Evolutionary conservation across 2,113 vertebrate species (phyloP), one percentile per base, ranked within the genome.

Genomic region (Prietella phreatophila): DNA sequence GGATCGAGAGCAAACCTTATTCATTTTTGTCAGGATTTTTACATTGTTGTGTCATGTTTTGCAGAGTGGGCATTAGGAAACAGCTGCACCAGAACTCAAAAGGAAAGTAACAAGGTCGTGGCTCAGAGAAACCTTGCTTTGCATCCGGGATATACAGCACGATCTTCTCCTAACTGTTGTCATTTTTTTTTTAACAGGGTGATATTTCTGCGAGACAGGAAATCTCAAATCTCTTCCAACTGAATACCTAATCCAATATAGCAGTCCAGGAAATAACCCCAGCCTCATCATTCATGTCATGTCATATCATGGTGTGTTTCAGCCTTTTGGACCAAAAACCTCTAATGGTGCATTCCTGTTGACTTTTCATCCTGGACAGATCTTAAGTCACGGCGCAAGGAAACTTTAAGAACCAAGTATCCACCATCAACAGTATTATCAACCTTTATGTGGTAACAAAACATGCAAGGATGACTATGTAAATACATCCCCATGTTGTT

Each of bases 61-160:
- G 84, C 27, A 89, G 76, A 87, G 83, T 89, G 82, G 89, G 75
- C 78, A 92, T 79, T 84, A 94, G 94, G 94, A 95, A 95, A 94
- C 94, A 94, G 92, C 95, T 95, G 93, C 84, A 81, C 81, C 89
- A 91, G 89, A 92, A 85, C 78, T 92, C 89, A 75, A 33, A 47
- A 55, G 55, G 58, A 82, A 83, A 19, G 78, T 20, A 58, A 55
- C n/a, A 84, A 85, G 80, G 56, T 47, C 39, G 8, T 25, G 39
- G 83, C 50, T 33, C 30, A 27, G 73, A 39, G 19, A 27, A 84
- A 50, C 84, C 71, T 80, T 75, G 84, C 69, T 33, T 60, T 88
- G 56, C 42, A 76, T 88, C 81, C 39, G 5, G 80, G 69, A 87
- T 82, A 36, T 47, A 75, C 27, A 36, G 17, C 25, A 47, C 19